A percentile compares a stretch with the other conserved stretches of the same genome.
These are phyloP conservation scores for Pituophis catenifer DNA, from an alignment of 2,113 vertebrate genomes.

Conservation along the genomic window DNA sequence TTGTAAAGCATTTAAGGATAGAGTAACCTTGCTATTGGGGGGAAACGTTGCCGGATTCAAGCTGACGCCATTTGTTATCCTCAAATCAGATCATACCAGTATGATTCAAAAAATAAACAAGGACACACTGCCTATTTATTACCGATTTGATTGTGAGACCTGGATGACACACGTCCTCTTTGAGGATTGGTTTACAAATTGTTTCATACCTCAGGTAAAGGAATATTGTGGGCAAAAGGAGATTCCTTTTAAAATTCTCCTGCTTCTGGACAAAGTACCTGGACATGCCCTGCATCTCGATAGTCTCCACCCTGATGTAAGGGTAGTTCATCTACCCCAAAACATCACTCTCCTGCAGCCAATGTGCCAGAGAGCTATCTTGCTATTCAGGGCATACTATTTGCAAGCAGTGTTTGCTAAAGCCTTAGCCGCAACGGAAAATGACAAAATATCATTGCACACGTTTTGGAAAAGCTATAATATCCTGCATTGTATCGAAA, in stretches of 20 bases:
- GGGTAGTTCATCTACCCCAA: background rate
- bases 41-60: background rate
- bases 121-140: background rate
- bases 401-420: background rate
- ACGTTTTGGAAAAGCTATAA: background rate
- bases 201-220: background rate
- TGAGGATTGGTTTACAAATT: background rate
- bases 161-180: background rate
- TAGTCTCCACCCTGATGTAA: background rate
- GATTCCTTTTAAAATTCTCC: background rate
- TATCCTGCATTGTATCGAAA: background rate
- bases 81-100: background rate
- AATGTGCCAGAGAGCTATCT: background rate
- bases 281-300: background rate
- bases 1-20: background rate
- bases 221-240: background rate
- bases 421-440: background rate
- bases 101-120: background rate
- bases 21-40: background rate
- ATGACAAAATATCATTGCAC: background rate
- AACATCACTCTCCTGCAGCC: background rate
- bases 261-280: background rate
- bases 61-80: background rate
- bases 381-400: background rate
- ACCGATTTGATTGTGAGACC: background rate